Base-by-base conservation (phyloP, 2,113 vertebrate genomes). In the Pica pica region DNA sequence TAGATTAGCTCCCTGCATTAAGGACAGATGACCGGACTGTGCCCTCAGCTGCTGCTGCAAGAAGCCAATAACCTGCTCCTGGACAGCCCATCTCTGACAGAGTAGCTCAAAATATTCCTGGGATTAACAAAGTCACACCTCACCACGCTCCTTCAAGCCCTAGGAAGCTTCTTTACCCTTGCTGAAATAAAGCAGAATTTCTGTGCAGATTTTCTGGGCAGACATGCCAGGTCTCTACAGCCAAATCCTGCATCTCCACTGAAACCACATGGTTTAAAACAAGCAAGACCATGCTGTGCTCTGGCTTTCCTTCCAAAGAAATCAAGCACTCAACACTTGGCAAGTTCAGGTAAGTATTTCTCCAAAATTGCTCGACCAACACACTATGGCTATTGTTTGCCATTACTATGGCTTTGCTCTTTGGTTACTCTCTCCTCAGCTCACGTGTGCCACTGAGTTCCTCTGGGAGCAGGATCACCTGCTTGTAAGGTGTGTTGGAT, bases 201-300 rank as follows among this genome's bases (percentile, higher is more conserved):
- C 35, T 22, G 1, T 4, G 47, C 24, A 76, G 44, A 16, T 4
- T 11, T 2, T 3, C 37, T 16, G 55, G 53, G 8, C 4, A 65
- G 55, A 10, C 8, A 11, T 2, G 14, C 41, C 7, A 10, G 60
- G 11, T 26, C 6, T 39, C 46, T 3, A 3, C 22, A 27, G 56
- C 24, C 10, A 16, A 35, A n/a, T 15, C 35, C 67, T 12, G 26
- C 13, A 5, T 1, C 35, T 55, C 41, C 41, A 5, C 14, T 37
- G 13, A 15, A 63, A 33, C 2, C 9, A 9, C 0, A 0, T 0
- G 55, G 6, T 46, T 55, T 23, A 31, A 14, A 55, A 3, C 37
- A 19, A 53, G 22, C 4, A 28, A n/a, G 37, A 11, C 11, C 24
- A 13, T 0, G 0, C 39, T 42, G 28, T 7, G 31, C n/a, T 39